Evolutionary conservation across 1,140 invertebrate genomes (phyloP).

Genomic region (Varroa destructor): DNA sequence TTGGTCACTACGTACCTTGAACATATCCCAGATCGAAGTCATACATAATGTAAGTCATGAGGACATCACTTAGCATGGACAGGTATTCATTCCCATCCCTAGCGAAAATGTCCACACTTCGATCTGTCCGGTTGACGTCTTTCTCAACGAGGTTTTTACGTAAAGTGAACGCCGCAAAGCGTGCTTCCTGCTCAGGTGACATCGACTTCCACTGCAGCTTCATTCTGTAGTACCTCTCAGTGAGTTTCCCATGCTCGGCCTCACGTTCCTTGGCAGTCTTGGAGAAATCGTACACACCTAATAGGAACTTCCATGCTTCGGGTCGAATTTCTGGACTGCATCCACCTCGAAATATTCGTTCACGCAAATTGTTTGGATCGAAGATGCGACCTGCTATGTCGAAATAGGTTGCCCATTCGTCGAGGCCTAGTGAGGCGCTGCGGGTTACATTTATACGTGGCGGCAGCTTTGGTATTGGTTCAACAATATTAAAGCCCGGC

Average conservation of each 20-base stretch:
- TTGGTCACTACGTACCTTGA: slow-evolving; percentile 41
- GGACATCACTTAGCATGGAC: slow-evolving; percentile 66
- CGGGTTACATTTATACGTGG: slow-evolving; percentile 43
- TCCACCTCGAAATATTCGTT: slow-evolving; percentile 57
- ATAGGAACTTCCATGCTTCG: slow-evolving; percentile 87
- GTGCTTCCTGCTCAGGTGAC: slow-evolving; percentile 64
- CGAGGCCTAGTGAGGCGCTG: slow-evolving; percentile 54
- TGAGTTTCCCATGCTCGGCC: slow-evolving; percentile 36
- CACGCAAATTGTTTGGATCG: slow-evolving; percentile 44
- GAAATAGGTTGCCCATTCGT: slow-evolving; percentile 63
- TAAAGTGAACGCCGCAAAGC: slow-evolving; percentile 76
- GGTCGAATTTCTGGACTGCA: slow-evolving; percentile 49
- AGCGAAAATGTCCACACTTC: slow-evolving; percentile 74
- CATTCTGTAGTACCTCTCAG: slow-evolving; percentile 81
- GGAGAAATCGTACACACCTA: slow-evolving; percentile 75
- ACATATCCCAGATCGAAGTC: slow-evolving; percentile 96
- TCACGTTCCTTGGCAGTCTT: slow-evolving; percentile 57
- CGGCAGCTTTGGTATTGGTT: slow-evolving; percentile 36
- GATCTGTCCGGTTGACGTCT: slow-evolving; percentile 90
- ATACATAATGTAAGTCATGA: slow-evolving; percentile 99
- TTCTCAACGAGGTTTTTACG: slow-evolving; percentile 93
- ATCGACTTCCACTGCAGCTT: slow-evolving; percentile 92
- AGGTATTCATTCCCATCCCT: slow-evolving; percentile 84
- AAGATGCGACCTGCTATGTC: slow-evolving; percentile 55
- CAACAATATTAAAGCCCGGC: slow-evolving; percentile 43